These are phyloP conservation scores for Montipora efflorescens DNA, from an alignment of 64 coral and sea anemone species.

Conservation along the genomic window DNA sequence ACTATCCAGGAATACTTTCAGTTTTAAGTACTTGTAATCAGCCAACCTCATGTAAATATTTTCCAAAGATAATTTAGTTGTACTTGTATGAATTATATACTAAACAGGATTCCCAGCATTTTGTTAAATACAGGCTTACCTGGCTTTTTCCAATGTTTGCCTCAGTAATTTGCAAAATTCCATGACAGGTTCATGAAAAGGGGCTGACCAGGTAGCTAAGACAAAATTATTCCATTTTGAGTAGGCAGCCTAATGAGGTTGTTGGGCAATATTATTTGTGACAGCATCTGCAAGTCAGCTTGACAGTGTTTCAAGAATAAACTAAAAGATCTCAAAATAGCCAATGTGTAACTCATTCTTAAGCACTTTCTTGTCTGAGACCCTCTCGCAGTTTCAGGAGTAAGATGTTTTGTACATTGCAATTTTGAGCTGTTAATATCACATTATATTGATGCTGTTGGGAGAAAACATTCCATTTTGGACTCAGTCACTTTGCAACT, in stretches of 20 bases:
- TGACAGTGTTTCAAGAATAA: too few species aligned
- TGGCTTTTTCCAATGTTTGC: not conserved
- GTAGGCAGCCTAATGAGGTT: not conserved
- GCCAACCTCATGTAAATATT: not conserved
- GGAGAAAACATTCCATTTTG: too few species aligned
- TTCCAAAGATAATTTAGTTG: not conserved
- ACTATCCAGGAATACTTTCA: slow-evolving; percentile 52
- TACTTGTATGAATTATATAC: not conserved
- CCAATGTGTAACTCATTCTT: too few species aligned
- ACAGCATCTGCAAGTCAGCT: too few species aligned
- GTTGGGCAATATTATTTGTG: too few species aligned
- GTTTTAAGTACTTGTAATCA: not conserved
- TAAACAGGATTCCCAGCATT: not conserved
- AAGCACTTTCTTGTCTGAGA: too few species aligned
- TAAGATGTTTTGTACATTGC: too few species aligned
- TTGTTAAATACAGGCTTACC: not conserved
- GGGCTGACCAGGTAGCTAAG: not conserved
- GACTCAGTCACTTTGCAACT: too few species aligned
- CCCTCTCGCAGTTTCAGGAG: too few species aligned
- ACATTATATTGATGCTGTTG: too few species aligned
- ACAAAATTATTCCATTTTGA: not conserved
- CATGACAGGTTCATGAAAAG: not conserved
- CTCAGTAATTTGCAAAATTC: not conserved
- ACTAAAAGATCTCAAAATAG: too few species aligned
- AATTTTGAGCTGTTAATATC: too few species aligned